Conservation (phyloP, 2,888 invertebrate genomes). For the Polyommatus iphigenia region DNA sequence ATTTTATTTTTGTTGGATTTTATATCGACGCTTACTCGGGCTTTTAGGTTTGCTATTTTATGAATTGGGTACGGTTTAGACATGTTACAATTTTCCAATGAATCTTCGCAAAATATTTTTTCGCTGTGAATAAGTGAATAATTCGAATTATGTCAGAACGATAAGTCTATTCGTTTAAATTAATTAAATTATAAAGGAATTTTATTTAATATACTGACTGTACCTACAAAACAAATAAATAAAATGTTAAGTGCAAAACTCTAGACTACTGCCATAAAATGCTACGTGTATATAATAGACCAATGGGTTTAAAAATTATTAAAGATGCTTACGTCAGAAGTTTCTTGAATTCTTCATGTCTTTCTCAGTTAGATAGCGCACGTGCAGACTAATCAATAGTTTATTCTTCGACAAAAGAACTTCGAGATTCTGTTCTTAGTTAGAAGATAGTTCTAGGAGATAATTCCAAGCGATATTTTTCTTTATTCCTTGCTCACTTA, state of each 20-base stretch:
- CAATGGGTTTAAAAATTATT: background rate
- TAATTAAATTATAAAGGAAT: too few relatives aligned
- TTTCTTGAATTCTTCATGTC: slow-evolving; percentile 19
- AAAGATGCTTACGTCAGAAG: background rate
- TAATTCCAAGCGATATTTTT: background rate
- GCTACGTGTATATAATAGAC: background rate
- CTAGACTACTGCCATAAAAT: background rate
- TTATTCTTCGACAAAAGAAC: background rate
- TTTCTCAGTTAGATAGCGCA: slow-evolving; percentile 20
- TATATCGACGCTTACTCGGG: background rate
- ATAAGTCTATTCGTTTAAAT: too few relatives aligned
- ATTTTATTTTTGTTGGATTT: slow-evolving; percentile 9
- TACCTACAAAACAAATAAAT: background rate
- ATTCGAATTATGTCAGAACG: too few relatives aligned
- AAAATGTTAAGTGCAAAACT: background rate
- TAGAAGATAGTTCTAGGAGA: background rate
- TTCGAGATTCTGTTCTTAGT: background rate
- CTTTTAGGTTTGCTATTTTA: background rate
- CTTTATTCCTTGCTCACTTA: background rate
- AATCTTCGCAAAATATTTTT: background rate
- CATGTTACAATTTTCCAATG: background rate
- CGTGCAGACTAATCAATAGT: slow-evolving; percentile 26
- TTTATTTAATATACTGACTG: too few relatives aligned
- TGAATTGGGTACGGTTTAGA: background rate
- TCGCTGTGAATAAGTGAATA: background rate